These are phyloP conservation scores for Macrostomum lignano DNA, from an alignment of 1,140 invertebrate genomes.

Conservation along the genomic window DNA sequence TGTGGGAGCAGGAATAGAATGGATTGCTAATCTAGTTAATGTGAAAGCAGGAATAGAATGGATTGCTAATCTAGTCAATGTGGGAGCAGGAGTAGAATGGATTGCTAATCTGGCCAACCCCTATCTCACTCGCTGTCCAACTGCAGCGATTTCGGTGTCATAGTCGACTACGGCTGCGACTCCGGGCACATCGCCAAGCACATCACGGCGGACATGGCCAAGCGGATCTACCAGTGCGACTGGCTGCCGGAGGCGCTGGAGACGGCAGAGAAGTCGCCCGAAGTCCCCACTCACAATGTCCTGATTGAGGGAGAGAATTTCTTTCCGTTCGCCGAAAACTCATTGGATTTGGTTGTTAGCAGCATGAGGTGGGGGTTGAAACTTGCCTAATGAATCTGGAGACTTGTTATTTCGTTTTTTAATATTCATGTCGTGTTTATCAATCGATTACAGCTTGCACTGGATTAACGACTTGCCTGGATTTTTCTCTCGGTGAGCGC, in stretches of 20 bases:
- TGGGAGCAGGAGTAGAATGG: too few relatives aligned
- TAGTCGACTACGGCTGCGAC: slow-evolving; percentile 50
- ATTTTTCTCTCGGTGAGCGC: too few relatives aligned
- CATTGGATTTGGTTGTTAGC: slow-evolving; percentile 48
- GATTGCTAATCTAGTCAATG: too few relatives aligned
- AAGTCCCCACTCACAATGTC: slow-evolving; percentile 29
- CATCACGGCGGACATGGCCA: slow-evolving; percentile 33
- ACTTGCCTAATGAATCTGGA: not conserved
- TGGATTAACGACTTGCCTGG: too few relatives aligned
- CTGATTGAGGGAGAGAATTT: slow-evolving; percentile 51
- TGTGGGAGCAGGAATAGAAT: too few relatives aligned
- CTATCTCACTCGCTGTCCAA: slow-evolving; percentile 2
- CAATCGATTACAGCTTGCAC: too few relatives aligned
- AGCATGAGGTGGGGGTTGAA: slow-evolving; percentile 28
- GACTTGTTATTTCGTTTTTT: too few relatives aligned
- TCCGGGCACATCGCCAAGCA: slow-evolving; percentile 60
- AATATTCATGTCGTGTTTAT: too few relatives aligned
- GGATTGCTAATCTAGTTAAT: too few relatives aligned
- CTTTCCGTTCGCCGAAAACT: slow-evolving; percentile 46
- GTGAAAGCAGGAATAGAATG: too few relatives aligned
- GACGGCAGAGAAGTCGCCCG: slow-evolving; percentile 13
- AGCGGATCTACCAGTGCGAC: slow-evolving; percentile 32
- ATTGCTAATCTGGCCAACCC: not conserved
- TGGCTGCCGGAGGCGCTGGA: slow-evolving; percentile 40
- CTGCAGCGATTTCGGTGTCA: slow-evolving; percentile 42